These are phyloP conservation scores for Nebria ingens DNA, from an alignment of 1,140 invertebrate species.

Conservation along the genomic window DNA sequence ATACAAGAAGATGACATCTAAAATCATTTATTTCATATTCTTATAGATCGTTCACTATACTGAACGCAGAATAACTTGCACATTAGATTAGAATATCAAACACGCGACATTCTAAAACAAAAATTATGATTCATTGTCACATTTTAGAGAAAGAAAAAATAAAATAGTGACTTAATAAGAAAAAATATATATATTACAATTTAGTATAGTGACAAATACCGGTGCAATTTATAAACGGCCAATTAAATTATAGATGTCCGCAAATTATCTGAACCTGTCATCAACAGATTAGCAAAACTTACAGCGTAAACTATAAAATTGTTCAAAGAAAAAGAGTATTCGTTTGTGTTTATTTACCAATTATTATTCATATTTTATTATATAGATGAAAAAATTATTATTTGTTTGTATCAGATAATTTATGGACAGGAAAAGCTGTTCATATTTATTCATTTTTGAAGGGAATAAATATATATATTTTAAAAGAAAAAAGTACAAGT, in stretches of 20 bases:
- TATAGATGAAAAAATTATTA: too few relatives aligned
- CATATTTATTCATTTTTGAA: not conserved
- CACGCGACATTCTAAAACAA: conserved; percentile 7
- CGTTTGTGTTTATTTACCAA: too few relatives aligned
- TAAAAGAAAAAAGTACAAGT: conserved; percentile 6
- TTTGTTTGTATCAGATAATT: conserved; percentile 1
- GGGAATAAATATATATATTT: not conserved
- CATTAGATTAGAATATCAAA: conserved; percentile 1
- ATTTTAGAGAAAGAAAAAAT: not conserved
- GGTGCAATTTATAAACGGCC: conserved; percentile 7
- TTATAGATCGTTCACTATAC: not conserved
- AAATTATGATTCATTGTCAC: conserved; percentile 4
- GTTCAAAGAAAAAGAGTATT: too few relatives aligned
- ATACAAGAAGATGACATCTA: too few relatives aligned
- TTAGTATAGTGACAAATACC: conserved; percentile 9
- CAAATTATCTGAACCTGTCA: conserved; percentile 9
- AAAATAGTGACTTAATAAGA: not conserved
- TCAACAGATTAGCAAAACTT: too few relatives aligned
- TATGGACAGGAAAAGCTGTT: conserved; percentile 6
- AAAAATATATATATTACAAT: conserved; percentile 2
- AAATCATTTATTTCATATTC: not conserved
- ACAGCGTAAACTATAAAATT: too few relatives aligned
- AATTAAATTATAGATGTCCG: conserved; percentile 5
- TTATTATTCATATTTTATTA: too few relatives aligned
- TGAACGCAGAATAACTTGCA: conserved; percentile 4